phyloP scores from a whole-genome alignment of 2,113 vertebrate species.

The Coptodon rendalli region DNA sequence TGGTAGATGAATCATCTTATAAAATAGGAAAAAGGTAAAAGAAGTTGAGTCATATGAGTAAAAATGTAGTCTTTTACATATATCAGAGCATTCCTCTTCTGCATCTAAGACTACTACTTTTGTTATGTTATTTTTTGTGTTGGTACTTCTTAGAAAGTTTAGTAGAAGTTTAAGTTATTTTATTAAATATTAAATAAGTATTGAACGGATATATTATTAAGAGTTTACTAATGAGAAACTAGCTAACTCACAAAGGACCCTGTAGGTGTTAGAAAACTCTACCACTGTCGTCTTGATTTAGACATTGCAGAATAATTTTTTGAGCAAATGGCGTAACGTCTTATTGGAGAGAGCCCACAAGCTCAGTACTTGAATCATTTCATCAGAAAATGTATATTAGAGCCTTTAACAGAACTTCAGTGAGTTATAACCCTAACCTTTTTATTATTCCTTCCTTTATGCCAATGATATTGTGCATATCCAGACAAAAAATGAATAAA shows the following conservation, averaged over 20 bases:
- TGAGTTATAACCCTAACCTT: neutral
- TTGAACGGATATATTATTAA: neutral
- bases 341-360: neutral
- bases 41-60: neutral
- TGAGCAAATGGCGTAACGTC: neutral
- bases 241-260: neutral
- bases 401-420: neutral
- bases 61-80: neutral
- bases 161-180: neutral
- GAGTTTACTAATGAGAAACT: neutral
- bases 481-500: neutral
- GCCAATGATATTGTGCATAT: neutral
- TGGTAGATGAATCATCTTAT: neutral
- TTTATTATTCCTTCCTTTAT: neutral
- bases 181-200: neutral
- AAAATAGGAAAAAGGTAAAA: neutral
- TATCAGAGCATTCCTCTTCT: neutral
- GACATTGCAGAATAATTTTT: neutral
- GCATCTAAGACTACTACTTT: neutral
- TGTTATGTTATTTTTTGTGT: neutral
- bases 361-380: neutral
- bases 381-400: neutral
- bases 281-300: neutral
- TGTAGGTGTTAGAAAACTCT: neutral
- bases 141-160: neutral